phyloP scores from a whole-genome alignment of 2,797 vertebrate species.

The Orientallactaga sibirica region DNA sequence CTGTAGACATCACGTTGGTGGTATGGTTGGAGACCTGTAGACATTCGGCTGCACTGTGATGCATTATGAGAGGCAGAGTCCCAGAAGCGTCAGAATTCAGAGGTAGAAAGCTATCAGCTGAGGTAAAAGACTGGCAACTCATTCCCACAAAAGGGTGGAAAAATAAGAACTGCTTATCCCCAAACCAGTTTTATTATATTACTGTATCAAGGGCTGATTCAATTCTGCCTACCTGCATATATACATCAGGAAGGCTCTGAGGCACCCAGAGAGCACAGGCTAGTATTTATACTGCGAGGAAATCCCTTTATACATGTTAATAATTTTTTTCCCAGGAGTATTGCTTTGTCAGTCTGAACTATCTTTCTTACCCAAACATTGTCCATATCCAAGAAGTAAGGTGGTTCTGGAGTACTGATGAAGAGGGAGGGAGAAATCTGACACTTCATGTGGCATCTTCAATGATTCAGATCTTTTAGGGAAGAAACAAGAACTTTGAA shows the following conservation, averaged over 20 bases:
- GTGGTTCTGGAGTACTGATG: slow-evolving; percentile 1
- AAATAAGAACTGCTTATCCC: slow-evolving; percentile 67
- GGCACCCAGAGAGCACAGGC: slow-evolving; percentile 90
- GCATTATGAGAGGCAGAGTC: slow-evolving; percentile 96
- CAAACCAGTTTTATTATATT: slow-evolving; percentile 71
- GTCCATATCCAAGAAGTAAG: slow-evolving; percentile 69
- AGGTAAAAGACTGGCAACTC: slow-evolving; percentile 95
- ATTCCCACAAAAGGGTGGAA: slow-evolving; percentile 88
- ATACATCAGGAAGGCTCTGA: slow-evolving; percentile 86
- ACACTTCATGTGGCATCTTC: slow-evolving; percentile 85
- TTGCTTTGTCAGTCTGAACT: slow-evolving; percentile 86
- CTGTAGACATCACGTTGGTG: slow-evolving; percentile 96
- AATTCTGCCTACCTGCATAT: slow-evolving; percentile 87
- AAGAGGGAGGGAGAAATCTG: slow-evolving; percentile 86
- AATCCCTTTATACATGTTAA: slow-evolving; percentile 94
- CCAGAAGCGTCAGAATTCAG: slow-evolving; percentile 93
- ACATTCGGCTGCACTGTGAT: slow-evolving; percentile 94
- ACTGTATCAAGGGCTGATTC: slow-evolving; percentile 75
- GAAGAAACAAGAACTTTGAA: slow-evolving; percentile 75
- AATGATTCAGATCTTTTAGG: slow-evolving; percentile 85
- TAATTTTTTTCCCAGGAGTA: slow-evolving; percentile 89
- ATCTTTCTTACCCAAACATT: slow-evolving; percentile 88
- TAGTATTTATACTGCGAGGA: slow-evolving; percentile 95
- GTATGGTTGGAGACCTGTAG: slow-evolving; percentile 93
- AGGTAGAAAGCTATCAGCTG: slow-evolving; percentile 93